Percentiles rank a stretch among this genome's conserved stretches.
phyloP scores from a whole-genome alignment of 2,797 vertebrate species.

The Xiphophorus birchmanni region DNA sequence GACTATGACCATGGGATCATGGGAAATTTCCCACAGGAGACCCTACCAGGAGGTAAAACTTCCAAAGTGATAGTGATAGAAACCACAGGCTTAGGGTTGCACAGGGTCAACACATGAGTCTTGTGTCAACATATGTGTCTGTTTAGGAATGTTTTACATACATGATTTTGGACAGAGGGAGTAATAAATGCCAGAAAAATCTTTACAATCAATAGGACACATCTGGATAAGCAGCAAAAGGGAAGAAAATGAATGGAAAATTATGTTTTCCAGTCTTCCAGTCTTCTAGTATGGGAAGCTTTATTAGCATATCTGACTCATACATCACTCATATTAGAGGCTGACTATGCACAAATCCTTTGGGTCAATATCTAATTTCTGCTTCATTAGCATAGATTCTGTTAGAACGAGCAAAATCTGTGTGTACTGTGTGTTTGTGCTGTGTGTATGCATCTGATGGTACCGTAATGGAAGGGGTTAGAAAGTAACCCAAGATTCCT shows the following conservation, averaged over 20 bases:
- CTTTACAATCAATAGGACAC: background rate
- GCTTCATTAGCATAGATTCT: conserved; percentile 18
- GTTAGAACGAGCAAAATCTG: background rate
- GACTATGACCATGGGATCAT: too few relatives aligned
- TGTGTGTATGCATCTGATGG: background rate
- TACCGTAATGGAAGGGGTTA: background rate
- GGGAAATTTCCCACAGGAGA: too few relatives aligned
- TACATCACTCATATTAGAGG: conserved; percentile 56
- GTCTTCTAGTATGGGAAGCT: conserved; percentile 6
- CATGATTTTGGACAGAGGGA: too few relatives aligned
- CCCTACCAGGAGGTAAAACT: too few relatives aligned
- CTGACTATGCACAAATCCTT: conserved; percentile 63
- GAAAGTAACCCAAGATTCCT: background rate
- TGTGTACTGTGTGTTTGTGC: background rate
- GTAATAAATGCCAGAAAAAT: background rate
- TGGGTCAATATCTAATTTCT: conserved; percentile 71
- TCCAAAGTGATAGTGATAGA: too few relatives aligned
- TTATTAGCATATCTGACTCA: conserved; percentile 68
- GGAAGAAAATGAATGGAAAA: background rate
- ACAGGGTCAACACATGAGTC: too few relatives aligned
- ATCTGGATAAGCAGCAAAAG: background rate
- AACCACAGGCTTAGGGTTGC: too few relatives aligned
- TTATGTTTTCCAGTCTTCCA: background rate
- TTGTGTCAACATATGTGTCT: too few relatives aligned
- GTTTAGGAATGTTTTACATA: too few relatives aligned